Evolutionary conservation across 2,888 invertebrate genomes (phyloP).

Genomic region (Pammene aurita): DNA sequence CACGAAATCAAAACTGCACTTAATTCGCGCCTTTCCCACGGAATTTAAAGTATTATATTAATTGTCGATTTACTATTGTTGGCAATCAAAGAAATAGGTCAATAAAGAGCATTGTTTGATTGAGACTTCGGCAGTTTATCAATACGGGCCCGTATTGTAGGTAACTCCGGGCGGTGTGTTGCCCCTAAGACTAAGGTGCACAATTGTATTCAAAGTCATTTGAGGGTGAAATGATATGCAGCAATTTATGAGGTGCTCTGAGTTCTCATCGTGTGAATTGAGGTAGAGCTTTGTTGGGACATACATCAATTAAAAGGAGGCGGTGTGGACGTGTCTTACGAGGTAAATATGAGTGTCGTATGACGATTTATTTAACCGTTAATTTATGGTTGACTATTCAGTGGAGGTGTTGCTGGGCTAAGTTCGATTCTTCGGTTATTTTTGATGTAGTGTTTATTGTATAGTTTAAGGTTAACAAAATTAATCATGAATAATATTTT

Average conservation of each 20-base stretch:
- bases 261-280: constrained; percentile 58
- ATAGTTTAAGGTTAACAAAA: too few relatives aligned
- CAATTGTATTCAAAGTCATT: constrained; percentile 66
- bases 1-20: constrained; percentile 69
- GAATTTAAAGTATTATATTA: constrained; percentile 70
- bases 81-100: constrained; percentile 79
- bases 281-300: constrained; percentile 25
- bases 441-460: too few relatives aligned
- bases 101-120: constrained; percentile 79
- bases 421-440: too few relatives aligned
- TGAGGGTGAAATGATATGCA: constrained; percentile 81
- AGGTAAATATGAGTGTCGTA: constrained; percentile 10
- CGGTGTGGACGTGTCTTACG: constrained; percentile 28
- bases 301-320: constrained; percentile 38
- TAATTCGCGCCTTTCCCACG: constrained; percentile 80
- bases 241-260: constrained; percentile 68
- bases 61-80: constrained; percentile 76
- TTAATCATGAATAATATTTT: too few relatives aligned
- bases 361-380: constrained; percentile 36
- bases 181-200: constrained; percentile 62
- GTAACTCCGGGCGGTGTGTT: constrained; percentile 59
- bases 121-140: constrained; percentile 80
- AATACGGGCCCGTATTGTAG: constrained; percentile 67
- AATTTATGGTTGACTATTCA: neutral
- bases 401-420: neutral